Percentiles rank a stretch among this genome's conserved stretches.
These are phyloP conservation scores for Lycaon pictus DNA, from an alignment of 2,113 vertebrate species.

Conservation along the genomic window DNA sequence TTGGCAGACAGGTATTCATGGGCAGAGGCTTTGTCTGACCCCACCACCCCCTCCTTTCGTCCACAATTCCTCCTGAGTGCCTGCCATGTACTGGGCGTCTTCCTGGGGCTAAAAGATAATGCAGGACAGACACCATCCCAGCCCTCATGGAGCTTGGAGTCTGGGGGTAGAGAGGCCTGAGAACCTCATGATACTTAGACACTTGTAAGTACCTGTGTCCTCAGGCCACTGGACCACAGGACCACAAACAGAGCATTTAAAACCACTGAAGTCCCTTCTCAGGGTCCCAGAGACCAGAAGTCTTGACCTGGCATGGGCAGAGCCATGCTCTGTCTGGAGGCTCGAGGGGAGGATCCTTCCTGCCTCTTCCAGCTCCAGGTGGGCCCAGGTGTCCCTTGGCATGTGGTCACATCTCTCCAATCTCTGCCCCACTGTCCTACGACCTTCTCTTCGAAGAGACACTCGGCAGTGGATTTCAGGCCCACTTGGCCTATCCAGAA, in stretches of 20 bases:
- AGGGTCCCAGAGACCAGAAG: background rate
- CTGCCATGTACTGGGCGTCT: background rate
- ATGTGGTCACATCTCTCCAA: too few species aligned
- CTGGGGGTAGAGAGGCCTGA: background rate
- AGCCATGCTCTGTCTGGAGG: too few species aligned
- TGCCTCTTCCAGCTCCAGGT: background rate
- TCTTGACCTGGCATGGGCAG: background rate
- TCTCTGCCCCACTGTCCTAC: background rate
- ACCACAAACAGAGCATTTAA: too few species aligned
- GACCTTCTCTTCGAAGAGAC: background rate
- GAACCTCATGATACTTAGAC: accelerated
- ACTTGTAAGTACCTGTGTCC: background rate
- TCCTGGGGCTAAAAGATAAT: background rate
- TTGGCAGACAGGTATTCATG: background rate
- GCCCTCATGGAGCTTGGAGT: background rate
- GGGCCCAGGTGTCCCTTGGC: background rate
- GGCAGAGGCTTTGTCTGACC: background rate
- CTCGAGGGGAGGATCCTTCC: too few species aligned
- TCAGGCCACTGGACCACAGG: background rate
- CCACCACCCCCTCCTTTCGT: accelerated
- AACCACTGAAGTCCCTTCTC: background rate
- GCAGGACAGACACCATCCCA: accelerated
- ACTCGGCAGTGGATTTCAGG: background rate
- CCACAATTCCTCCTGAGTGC: background rate
- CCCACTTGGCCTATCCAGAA: background rate